Evolutionary conservation across 2,797 vertebrate species (phyloP).

Genomic region (Melanotaenia maccullochi): DNA sequence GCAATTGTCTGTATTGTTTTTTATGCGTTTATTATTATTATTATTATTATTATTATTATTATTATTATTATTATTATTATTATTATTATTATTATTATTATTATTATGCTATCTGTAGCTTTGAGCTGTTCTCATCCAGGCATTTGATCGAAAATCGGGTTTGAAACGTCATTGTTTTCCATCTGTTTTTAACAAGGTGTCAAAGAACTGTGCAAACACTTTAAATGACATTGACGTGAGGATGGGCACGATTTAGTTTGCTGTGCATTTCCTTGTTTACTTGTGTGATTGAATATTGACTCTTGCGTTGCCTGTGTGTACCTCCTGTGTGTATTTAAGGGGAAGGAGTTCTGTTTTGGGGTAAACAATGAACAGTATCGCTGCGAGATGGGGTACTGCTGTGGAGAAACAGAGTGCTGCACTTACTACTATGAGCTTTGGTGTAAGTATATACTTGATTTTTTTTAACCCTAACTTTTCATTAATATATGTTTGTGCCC

Average conservation of each 20-base stretch:
- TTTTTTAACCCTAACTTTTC: not conserved
- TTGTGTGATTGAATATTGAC: slow-evolving; percentile 32
- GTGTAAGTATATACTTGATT: slow-evolving; percentile 78
- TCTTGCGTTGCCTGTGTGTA: slow-evolving; percentile 29
- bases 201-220: not conserved
- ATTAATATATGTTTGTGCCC: not conserved
- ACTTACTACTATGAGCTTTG: slow-evolving; percentile 89
- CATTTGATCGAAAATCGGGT: not conserved
- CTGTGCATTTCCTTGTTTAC: slow-evolving; percentile 26
- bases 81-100: no score
- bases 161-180: not conserved
- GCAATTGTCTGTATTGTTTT: not conserved
- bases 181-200: not conserved
- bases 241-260: slow-evolving; percentile 14
- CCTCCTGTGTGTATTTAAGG: slow-evolving; percentile 72
- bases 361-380: slow-evolving; percentile 87
- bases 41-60: no score
- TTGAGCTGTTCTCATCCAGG: not conserved
- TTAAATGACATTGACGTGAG: slow-evolving; percentile 30
- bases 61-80: not conserved
- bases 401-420: slow-evolving; percentile 88
- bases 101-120: not conserved
- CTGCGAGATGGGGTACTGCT: slow-evolving; percentile 89
- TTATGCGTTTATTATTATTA: not conserved
- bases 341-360: slow-evolving; percentile 86